These are phyloP conservation scores for Ceratina japonica DNA, from an alignment of 1,140 invertebrate species.

Conservation along the genomic window DNA sequence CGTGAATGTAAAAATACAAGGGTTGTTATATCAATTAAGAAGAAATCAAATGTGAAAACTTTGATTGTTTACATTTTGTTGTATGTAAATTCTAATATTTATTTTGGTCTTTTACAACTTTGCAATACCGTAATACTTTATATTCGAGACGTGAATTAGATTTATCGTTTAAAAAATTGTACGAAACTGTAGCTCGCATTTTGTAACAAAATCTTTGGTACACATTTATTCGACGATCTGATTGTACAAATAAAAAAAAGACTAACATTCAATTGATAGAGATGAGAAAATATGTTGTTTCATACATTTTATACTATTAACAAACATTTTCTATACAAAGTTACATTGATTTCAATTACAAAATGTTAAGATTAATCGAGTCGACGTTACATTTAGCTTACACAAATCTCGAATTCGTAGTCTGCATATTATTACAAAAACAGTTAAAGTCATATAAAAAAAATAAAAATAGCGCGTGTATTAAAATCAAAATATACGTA, in stretches of 20 bases:
- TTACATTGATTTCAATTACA: conserved; percentile 4
- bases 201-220: too few relatives aligned
- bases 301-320: conserved; percentile 18
- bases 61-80: neutral
- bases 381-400: neutral
- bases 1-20: conserved; percentile 16
- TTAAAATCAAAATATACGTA: neutral
- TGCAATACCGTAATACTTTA: conserved; percentile 3
- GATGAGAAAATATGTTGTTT: neutral
- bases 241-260: neutral
- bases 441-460: conserved; percentile 24
- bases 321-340: conserved; percentile 32
- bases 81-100: neutral
- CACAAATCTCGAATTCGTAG: neutral
- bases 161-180: neutral
- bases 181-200: too few relatives aligned
- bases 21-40: conserved; percentile 8
- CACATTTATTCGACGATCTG: neutral
- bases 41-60: conserved; percentile 12
- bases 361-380: neutral
- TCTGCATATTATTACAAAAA: neutral
- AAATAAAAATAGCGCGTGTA: conserved; percentile 17
- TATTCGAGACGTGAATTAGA: conserved; percentile 4
- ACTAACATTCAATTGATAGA: neutral
- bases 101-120: conserved; percentile 17